These are phyloP conservation scores for Drosophila nigrodunni DNA, from an alignment of 1,140 invertebrate genomes.

Conservation along the genomic window DNA sequence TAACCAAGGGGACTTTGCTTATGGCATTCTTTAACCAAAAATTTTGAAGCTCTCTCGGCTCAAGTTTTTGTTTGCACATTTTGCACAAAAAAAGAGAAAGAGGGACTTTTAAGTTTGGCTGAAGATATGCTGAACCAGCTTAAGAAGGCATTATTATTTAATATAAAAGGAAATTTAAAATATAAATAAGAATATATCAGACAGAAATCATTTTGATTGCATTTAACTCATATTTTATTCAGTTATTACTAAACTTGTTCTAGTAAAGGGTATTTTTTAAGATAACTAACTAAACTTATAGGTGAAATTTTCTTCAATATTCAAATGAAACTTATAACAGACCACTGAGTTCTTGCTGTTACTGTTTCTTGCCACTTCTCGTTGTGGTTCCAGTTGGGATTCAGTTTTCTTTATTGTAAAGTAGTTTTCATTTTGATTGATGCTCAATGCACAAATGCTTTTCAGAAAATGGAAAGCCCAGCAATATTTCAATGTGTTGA, in stretches of 20 bases:
- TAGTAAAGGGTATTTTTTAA: no score
- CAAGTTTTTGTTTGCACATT: constrained; percentile 34
- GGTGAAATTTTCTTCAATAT: background rate
- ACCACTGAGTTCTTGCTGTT: background rate
- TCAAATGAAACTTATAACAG: constrained; percentile 22
- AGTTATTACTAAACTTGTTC: no score
- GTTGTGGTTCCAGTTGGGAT: background rate
- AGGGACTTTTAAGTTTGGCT: no score
- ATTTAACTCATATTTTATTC: no score
- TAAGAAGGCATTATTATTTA: no score
- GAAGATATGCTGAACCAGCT: no score
- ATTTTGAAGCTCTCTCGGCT: background rate
- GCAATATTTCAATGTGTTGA: constrained; percentile 36
- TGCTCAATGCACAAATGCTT: constrained; percentile 13
- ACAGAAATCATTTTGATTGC: no score
- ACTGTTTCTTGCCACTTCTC: background rate
- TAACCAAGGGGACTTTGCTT: constrained; percentile 16
- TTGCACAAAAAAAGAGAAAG: no score
- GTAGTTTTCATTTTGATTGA: constrained; percentile 12
- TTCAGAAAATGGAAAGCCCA: background rate
- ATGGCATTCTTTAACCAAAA: constrained; percentile 15
- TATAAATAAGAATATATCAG: no score
- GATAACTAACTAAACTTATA: no score
- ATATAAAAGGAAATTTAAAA: no score
- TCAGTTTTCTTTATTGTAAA: background rate